Conservation (phyloP, 2,888 invertebrate genomes). For the Cheilosia vernalis region DNA sequence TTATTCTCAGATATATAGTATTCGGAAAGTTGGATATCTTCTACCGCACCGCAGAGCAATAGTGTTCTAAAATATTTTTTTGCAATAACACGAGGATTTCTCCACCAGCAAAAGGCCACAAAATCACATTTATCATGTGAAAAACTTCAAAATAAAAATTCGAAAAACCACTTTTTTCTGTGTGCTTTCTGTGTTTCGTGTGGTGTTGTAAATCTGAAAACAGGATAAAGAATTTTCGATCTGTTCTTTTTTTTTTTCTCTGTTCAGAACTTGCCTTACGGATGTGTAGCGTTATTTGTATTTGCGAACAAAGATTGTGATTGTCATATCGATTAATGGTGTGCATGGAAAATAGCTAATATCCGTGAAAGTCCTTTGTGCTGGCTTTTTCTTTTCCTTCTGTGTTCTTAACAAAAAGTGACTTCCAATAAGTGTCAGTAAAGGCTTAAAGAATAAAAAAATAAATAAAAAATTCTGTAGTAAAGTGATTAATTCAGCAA, state of each 20-base stretch:
- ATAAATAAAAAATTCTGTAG: conserved; percentile 25
- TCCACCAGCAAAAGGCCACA: background rate
- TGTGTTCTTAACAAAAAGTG: conserved; percentile 19
- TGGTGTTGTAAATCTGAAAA: conserved; percentile 39
- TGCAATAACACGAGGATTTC: conserved; percentile 51
- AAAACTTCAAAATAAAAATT: background rate
- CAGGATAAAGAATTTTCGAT: conserved; percentile 5
- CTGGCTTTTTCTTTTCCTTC: conserved; percentile 5
- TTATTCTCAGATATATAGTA: conserved; percentile 48
- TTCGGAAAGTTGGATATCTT: conserved; percentile 64
- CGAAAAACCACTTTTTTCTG: background rate
- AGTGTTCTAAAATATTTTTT: conserved; percentile 66
- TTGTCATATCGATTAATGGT: conserved; percentile 59
- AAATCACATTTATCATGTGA: conserved; percentile 41
- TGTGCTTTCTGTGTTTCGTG: conserved; percentile 32
- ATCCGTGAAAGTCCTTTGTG: conserved; percentile 32
- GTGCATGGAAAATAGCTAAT: background rate
- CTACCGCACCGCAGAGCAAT: conserved; percentile 58
- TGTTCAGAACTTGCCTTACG: background rate
- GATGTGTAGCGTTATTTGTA: conserved; percentile 12
- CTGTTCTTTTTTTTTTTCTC: background rate
- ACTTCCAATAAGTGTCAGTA: conserved; percentile 24
- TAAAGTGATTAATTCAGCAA: conserved; percentile 47
- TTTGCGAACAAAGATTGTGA: conserved; percentile 60
- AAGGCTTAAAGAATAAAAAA: conserved; percentile 15